Conservation (phyloP, 2,113 vertebrate genomes). For the Sciurus niger region DNA sequence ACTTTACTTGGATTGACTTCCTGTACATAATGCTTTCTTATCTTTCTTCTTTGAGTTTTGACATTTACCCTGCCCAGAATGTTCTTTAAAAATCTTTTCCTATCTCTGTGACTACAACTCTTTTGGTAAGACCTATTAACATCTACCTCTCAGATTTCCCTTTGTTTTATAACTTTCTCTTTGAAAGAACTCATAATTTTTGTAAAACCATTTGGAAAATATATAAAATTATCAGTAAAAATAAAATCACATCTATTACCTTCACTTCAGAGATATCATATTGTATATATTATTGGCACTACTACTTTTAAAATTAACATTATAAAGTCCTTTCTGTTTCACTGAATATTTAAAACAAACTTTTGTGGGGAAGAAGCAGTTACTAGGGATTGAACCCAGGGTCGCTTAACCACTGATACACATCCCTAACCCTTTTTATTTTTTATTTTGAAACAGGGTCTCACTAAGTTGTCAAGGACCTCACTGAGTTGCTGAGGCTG, state of each 20-base stretch:
- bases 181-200: slow-evolving; percentile 15
- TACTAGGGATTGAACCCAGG: too few relatives aligned
- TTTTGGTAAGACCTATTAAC: not conserved
- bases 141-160: not conserved
- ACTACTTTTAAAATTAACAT: not conserved
- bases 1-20: not conserved
- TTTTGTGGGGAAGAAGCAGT: too few relatives aligned
- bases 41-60: not conserved
- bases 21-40: not conserved
- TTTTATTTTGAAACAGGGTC: too few relatives aligned
- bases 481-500: too few relatives aligned
- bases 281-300: not conserved
- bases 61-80: not conserved
- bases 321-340: not conserved
- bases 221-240: slow-evolving; percentile 40
- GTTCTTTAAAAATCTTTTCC: not conserved
- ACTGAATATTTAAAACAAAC: slow-evolving; percentile 18
- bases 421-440: too few relatives aligned
- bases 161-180: slow-evolving; percentile 8
- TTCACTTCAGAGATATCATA: not conserved
- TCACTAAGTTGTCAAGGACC: too few relatives aligned
- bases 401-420: too few relatives aligned
- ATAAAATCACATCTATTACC: not conserved
- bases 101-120: not conserved
- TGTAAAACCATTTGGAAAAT: slow-evolving; percentile 45